These are phyloP conservation scores for Sphinx pinastri DNA, from an alignment of 2,888 invertebrate genomes.

Conservation along the genomic window DNA sequence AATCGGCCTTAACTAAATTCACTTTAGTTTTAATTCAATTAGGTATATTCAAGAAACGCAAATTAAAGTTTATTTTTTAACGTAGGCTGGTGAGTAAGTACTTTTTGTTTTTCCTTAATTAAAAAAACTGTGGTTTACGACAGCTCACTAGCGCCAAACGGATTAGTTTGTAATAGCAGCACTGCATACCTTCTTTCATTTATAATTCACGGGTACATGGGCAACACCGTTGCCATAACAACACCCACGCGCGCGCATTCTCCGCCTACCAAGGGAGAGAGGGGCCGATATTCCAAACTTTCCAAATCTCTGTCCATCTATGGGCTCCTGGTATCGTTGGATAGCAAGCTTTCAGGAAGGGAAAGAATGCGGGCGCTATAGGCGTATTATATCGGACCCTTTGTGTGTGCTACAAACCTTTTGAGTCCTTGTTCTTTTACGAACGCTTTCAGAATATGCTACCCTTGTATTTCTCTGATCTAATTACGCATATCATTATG, in stretches of 20 bases:
- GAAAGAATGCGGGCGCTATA: conserved; percentile 42
- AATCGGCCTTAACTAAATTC: too few species aligned
- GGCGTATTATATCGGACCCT: neutral
- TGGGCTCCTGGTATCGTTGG: conserved; percentile 83
- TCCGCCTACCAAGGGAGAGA: conserved; percentile 68
- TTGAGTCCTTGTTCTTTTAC: conserved; percentile 25
- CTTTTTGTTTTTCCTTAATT: neutral
- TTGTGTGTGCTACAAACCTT: neutral
- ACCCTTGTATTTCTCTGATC: conserved; percentile 79
- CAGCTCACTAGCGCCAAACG: neutral
- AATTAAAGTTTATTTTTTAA: too few species aligned
- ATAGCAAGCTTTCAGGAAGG: conserved; percentile 88
- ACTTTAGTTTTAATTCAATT: too few species aligned
- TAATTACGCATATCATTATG: conserved; percentile 84
- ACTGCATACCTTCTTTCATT: conserved; percentile 51
- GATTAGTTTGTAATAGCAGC: neutral
- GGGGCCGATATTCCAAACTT: conserved; percentile 54
- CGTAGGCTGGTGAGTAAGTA: neutral
- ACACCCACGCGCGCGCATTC: conserved; percentile 72
- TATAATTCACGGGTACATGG: conserved; percentile 63
- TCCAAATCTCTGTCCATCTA: conserved; percentile 55
- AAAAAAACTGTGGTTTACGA: neutral
- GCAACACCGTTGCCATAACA: conserved; percentile 74
- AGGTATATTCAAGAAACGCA: too few species aligned
- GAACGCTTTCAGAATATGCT: conserved; percentile 56